Percentiles rank a stretch among this genome's conserved stretches.
These are phyloP conservation scores for Alca torda DNA, from an alignment of 2,797 vertebrate genomes.

Conservation along the genomic window DNA sequence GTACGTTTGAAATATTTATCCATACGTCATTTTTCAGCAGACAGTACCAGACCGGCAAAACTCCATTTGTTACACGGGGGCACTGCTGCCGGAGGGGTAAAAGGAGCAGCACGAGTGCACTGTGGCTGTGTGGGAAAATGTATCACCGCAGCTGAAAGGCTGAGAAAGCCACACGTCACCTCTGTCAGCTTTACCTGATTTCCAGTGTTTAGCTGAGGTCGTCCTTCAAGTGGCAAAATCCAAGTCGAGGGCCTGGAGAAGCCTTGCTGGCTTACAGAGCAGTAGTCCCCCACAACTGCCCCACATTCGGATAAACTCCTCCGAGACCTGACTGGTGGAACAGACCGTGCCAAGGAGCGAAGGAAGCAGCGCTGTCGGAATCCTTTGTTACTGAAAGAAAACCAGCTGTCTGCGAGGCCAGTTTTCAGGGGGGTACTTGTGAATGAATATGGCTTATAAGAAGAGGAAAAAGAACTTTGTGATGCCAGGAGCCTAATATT, in stretches of 20 bases:
- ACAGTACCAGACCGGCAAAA: not conserved
- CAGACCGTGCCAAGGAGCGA: not conserved
- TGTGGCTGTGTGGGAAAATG: not conserved
- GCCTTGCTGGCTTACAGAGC: not conserved
- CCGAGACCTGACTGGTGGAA: not conserved
- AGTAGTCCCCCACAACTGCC: not conserved
- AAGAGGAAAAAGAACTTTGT: not conserved
- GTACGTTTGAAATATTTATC: constrained; percentile 20
- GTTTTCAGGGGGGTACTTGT: not conserved
- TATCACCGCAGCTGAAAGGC: not conserved
- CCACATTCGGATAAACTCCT: not conserved
- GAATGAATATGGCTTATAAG: not conserved
- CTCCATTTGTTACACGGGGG: not conserved
- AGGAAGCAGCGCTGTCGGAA: not conserved
- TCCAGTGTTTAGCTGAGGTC: not conserved
- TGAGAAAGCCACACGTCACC: not conserved
- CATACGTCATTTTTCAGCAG: not conserved
- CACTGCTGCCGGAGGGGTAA: not conserved
- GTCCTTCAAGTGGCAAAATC: not conserved
- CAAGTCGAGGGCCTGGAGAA: not conserved
- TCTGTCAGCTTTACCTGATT: not conserved
- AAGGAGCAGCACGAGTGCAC: not conserved
- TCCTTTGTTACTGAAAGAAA: not conserved
- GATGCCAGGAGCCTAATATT: not conserved
- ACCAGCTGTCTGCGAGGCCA: not conserved